These are phyloP conservation scores for Columba guinea DNA, from an alignment of 2,797 vertebrate genomes.

Conservation along the genomic window DNA sequence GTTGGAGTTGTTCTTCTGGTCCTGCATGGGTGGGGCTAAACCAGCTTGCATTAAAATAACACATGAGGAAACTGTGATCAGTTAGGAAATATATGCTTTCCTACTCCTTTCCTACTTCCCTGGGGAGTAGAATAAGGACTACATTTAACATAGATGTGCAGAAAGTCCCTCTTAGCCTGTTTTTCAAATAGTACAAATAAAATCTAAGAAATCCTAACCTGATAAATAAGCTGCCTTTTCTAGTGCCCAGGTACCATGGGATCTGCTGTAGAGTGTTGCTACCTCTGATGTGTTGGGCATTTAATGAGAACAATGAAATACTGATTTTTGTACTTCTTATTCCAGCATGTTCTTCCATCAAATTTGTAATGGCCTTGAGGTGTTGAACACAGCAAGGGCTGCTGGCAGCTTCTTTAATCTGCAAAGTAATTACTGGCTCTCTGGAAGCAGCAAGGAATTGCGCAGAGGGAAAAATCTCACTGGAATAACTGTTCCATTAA, in stretches of 20 bases:
- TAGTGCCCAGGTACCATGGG: background rate
- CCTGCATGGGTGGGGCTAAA: background rate
- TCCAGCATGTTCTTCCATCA: background rate
- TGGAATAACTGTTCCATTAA: background rate
- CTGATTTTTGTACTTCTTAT: background rate
- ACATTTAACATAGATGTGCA: background rate
- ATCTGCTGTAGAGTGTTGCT: background rate
- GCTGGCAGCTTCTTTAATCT: conserved; percentile 15
- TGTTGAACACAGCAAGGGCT: conserved; percentile 12
- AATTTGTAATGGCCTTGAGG: background rate
- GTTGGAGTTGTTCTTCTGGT: background rate
- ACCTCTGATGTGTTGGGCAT: background rate
- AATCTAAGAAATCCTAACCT: background rate
- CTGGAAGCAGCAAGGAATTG: background rate
- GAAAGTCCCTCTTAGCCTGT: background rate
- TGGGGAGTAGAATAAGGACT: background rate
- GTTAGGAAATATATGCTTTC: background rate
- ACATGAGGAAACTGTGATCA: background rate
- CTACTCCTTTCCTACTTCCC: background rate
- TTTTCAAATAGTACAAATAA: background rate
- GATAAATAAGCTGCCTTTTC: background rate
- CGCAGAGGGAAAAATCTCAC: background rate
- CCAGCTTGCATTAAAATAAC: background rate
- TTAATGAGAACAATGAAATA: background rate
- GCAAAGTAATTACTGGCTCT: background rate